Base-by-base conservation (phyloP, 2,797 vertebrate genomes). In the Serranus cabrilla region DNA sequence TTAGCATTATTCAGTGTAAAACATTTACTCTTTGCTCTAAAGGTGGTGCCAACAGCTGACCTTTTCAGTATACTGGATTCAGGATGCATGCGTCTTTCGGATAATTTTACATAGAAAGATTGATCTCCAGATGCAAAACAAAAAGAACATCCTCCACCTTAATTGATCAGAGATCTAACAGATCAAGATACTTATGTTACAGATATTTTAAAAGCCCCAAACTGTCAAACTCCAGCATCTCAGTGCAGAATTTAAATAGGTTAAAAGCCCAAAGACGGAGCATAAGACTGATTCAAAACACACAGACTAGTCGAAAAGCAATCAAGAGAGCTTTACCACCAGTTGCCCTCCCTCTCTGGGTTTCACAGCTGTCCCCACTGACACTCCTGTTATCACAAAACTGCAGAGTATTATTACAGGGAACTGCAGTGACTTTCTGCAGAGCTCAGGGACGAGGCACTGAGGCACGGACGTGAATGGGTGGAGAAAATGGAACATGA, bases 371-470 rank as follows among this genome's bases (percentile, higher is more conserved):
- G 79, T 83, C 78, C 73, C 59, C 67, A 47, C 68, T 56, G 64
- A 75, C 61, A 60, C 60, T 42, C 60, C 69, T 65, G 80, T 71
- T 81, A 81, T 66, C 61, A 70, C 76, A 55, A 80, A 66, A 87
- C 84, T 86, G 88, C 86, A 86, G 86, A 83, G 73, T 81, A 88
- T 81, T 82, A 85, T 80, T 71, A 69, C 57, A 83, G 72, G 66
- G 64, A 72, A 52, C 91, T 89, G 91, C 91, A 89, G 85, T 87
- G 87, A 86, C 87, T 91, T 91, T 92, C 81, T 91, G 91, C 89
- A 93, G 90, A 80, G 89, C 83, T 76, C 80, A 70, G 80, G 84
- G 83, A 89, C 66, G 31, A 71, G 62, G 88, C 76, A 58, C 70
- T 42, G 76, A 87, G 80, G 81, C 79, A 21, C 11, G 27, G 55